Evolutionary conservation across 2,113 vertebrate genomes (phyloP).

Genomic region (Chionodraco myersi): DNA sequence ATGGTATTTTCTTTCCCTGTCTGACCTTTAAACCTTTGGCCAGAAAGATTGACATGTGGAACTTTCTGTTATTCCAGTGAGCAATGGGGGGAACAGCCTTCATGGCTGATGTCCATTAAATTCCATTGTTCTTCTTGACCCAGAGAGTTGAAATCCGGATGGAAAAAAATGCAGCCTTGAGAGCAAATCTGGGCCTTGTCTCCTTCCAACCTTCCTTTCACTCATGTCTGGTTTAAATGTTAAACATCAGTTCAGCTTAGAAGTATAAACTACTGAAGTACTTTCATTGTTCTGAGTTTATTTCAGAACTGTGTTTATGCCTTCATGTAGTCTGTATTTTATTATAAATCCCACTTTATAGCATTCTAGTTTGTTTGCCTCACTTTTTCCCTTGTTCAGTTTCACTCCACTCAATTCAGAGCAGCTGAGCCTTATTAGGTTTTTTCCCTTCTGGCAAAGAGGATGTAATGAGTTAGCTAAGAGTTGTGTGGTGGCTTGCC

Average conservation of each 20-base stretch:
- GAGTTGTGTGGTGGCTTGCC: conserved; percentile 78
- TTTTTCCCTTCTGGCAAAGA: conserved; percentile 65
- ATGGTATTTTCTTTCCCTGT: conserved; percentile 60
- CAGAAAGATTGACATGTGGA: conserved; percentile 63
- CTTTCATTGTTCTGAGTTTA: conserved; percentile 31
- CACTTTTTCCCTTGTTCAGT: conserved; percentile 30
- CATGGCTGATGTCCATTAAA: conserved; percentile 56
- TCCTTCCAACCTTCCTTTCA: conserved; percentile 39
- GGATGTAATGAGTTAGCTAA: conserved; percentile 81
- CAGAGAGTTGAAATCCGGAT: conserved; percentile 61
- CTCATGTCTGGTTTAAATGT: conserved; percentile 49
- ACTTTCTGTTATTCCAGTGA: conserved; percentile 62
- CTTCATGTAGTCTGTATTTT: conserved; percentile 27
- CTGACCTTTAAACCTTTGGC: conserved; percentile 64
- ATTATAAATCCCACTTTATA: conserved; percentile 39
- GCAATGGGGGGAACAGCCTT: background rate
- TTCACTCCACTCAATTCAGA: conserved; percentile 40
- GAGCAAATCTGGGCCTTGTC: conserved; percentile 54
- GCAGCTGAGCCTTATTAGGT: conserved; percentile 68
- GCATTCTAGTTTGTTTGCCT: conserved; percentile 36
- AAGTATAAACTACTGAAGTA: conserved; percentile 29
- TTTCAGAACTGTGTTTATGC: conserved; percentile 17
- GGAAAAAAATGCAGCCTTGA: conserved; percentile 59
- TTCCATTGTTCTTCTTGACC: conserved; percentile 69
- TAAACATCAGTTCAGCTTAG: conserved; percentile 52